These are phyloP conservation scores for Hylaea fasciaria DNA, from an alignment of 2,888 invertebrate genomes.

Conservation along the genomic window DNA sequence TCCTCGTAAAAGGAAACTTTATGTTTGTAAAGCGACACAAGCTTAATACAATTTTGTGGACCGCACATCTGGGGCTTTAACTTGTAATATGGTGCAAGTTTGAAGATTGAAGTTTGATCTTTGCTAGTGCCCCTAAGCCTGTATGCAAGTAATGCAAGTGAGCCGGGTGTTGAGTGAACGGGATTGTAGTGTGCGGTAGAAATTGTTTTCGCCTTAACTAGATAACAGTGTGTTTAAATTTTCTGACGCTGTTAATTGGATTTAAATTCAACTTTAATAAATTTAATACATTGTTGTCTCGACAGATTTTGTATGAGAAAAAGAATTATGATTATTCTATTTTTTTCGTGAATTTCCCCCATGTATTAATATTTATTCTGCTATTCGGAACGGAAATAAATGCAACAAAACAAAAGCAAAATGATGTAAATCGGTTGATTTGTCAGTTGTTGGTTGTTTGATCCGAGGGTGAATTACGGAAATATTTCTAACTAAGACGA, in stretches of 20 bases:
- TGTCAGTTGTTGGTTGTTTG: too few relatives aligned
- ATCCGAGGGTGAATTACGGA: too few relatives aligned
- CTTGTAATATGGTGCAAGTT: conserved; percentile 33
- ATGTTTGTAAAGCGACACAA: conserved; percentile 33
- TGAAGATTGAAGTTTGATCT: conserved; percentile 37
- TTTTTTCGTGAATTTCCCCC: too few relatives aligned
- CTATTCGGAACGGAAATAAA: too few relatives aligned
- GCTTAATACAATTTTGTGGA: conserved; percentile 36
- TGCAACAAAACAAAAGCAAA: too few relatives aligned
- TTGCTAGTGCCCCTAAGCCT: conserved; percentile 6
- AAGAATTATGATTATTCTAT: too few relatives aligned
- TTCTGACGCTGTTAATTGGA: not conserved
- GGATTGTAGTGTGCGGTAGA: not conserved
- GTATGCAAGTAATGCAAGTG: not conserved
- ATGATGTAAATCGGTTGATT: too few relatives aligned
- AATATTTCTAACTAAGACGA: too few relatives aligned
- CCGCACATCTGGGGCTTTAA: conserved; percentile 39
- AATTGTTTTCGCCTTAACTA: not conserved
- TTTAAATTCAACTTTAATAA: not conserved
- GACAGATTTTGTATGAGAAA: too few relatives aligned
- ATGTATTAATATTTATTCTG: too few relatives aligned
- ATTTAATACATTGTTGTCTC: too few relatives aligned
- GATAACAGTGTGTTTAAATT: not conserved
- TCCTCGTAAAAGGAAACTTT: conserved; percentile 34
- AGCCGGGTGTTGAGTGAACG: not conserved